phyloP scores from a whole-genome alignment of 2,797 vertebrate species.

The Acipenser oxyrinchus region DNA sequence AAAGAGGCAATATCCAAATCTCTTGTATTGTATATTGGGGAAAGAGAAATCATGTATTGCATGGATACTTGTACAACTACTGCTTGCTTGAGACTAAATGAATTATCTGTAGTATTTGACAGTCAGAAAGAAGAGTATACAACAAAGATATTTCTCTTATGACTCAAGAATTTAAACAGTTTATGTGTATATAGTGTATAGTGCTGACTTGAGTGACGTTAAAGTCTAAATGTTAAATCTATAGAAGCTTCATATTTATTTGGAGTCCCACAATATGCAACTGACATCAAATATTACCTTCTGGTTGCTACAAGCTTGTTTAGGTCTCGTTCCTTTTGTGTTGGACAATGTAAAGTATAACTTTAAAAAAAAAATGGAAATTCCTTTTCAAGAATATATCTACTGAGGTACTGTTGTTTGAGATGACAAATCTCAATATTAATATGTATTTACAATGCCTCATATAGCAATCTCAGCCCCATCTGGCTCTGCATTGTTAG shows the following conservation, averaged over 20 bases:
- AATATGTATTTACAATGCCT: too few relatives aligned
- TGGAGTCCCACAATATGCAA: conserved; percentile 54
- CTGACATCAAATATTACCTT: conserved; percentile 75
- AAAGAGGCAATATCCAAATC: conserved; percentile 73
- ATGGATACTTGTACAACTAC: conserved; percentile 33
- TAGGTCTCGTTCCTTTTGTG: conserved; percentile 29
- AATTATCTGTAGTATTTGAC: conserved; percentile 57
- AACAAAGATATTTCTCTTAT: conserved; percentile 65
- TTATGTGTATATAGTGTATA: conserved; percentile 72
- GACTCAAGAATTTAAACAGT: conserved; percentile 32
- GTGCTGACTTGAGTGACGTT: conserved; percentile 46
- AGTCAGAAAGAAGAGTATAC: conserved; percentile 50
- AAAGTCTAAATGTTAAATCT: conserved; percentile 37
- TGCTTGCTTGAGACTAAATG: conserved; percentile 51
- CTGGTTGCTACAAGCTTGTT: conserved; percentile 41
- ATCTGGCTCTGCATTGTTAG: too few relatives aligned
- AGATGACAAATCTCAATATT: too few relatives aligned
- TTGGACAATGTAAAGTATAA: conserved; percentile 28
- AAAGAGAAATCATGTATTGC: conserved; percentile 44
- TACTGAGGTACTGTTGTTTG: too few relatives aligned
- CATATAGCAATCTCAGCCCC: too few relatives aligned
- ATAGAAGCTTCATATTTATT: conserved; percentile 67
- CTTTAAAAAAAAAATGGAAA: too few relatives aligned
- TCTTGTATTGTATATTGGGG: conserved; percentile 56
- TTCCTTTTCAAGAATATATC: too few relatives aligned